Evolutionary conservation across 2,797 vertebrate species (phyloP), one percentile per base, ranked within the genome.

Genomic region (Crenuchus spilurus): DNA sequence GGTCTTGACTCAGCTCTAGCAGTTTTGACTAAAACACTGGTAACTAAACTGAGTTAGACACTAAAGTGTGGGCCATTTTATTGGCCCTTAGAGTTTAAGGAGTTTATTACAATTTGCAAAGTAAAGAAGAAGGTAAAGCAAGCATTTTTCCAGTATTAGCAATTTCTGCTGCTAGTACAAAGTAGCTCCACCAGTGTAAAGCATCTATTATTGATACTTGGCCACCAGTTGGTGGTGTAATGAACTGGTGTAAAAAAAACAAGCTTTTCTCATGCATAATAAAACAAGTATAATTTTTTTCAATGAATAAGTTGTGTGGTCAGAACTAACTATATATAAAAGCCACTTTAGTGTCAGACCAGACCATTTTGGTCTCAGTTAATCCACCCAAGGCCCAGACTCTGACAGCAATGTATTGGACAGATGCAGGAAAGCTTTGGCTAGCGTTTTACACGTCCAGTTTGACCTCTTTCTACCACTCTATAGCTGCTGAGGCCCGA

Each of bases 401-500:
- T 20, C 11, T 42, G 26, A 46, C 41, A 58, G 51, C 52, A n/a
- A 39, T 39, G 22, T 24, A 66, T 3, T 16, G 48, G 35, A 48
- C 42, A 41, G 41, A 18, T 22, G n/a, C 39, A 22, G 42, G 10
- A 35, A 46, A 60, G 26, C 28, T 41, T 30, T 35, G 54, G n/a
- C 52, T 31, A 58, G 16, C 26, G 14, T 68, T 28, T 44, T 44
- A 13, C 26, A 46, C 52, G 64, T 68, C 69, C 58, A 74, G 66
- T 71, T 69, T 72, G 70, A 62, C 68, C 77, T 55, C 52, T 66
- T 63, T 79, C 51, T 63, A 55, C 49, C 62, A 68, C 58, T 70
- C 67, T 70, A 55, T 63, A 71, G 48, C 48, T n/a, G 55, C 58
- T 71, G 73, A 63, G 13, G 46, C 42, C 64, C 61, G 54, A 61